phyloP scores from a whole-genome alignment of 2,888 invertebrate species.

The Bellardia bayeri region DNA sequence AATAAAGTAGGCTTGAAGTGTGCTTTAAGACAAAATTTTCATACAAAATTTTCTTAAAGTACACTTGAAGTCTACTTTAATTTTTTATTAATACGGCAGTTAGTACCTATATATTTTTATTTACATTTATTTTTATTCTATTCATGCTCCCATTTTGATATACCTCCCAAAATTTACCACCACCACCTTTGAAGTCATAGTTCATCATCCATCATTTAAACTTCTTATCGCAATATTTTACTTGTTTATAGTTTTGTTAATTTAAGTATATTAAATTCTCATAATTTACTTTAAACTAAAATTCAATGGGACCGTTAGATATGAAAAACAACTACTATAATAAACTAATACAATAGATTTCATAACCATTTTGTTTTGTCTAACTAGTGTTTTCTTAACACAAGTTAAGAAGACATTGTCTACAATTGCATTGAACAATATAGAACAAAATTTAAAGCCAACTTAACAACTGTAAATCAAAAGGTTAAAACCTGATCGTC shows the following conservation, averaged over 20 bases:
- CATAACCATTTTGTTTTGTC: neutral
- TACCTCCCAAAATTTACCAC: neutral
- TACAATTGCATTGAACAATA: slow-evolving; percentile 11
- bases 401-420: neutral
- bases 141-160: neutral
- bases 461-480: slow-evolving; percentile 46
- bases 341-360: slow-evolving; percentile 16
- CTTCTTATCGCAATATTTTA: neutral
- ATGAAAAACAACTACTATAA: neutral
- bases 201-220: slow-evolving; percentile 19
- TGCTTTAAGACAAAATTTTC: no score
- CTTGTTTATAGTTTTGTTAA: neutral
- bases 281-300: slow-evolving; percentile 17
- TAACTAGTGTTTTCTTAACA: neutral
- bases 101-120: neutral
- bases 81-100: no score
- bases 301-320: slow-evolving; percentile 21
- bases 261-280: slow-evolving; percentile 30
- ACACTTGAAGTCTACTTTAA: no score
- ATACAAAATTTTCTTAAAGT: no score
- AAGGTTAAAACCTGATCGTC: slow-evolving; percentile 57
- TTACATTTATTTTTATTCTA: neutral
- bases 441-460: slow-evolving; percentile 19
- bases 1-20: no score
- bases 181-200: neutral